Evolutionary conservation across 1,140 invertebrate species (phyloP), one percentile per base, ranked within the genome.

Genomic region (Saccostrea glomerata): DNA sequence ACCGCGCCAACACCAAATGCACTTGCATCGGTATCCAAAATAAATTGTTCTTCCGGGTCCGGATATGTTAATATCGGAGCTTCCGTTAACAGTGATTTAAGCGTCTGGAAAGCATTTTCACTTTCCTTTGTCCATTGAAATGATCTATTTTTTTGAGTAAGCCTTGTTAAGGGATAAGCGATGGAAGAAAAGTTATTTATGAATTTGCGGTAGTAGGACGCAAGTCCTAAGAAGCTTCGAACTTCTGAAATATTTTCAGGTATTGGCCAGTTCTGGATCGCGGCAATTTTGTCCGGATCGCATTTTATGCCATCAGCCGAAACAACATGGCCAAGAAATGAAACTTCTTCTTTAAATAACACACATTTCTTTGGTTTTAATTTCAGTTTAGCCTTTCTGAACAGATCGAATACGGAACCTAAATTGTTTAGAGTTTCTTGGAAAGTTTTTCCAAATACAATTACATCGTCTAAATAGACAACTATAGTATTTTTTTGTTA

Each of bases 271-370:
- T 93, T 82, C 56, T 85, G 84, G n/a, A 95, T 89, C 20, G 91
- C 88, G 60, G 88, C 54, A 12, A 94, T 40, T 88, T 95, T 95
- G 0, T 89, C 88, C 47, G 88, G 90, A 88, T 94, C 91, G 9
- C 92, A 90, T 20, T 47, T 60, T n/a, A 94, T 87, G 12, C 92
- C 92, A 11, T 94, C 36, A 12, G 36, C 36, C 4, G 82, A 90
- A 12, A 95, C 90, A n/a, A 90, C 77, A 70, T 94, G 92, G 2
- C 94, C 93, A 3, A 94, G 82, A 88, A 90, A 94, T 15, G 54
- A 82, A 11, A 93, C 86, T 86, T 93, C 86, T 4, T 30, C 36
- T 30, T 86, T 47, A 13, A 91, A 85, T 15, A 94, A 90, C 4
- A 85, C 56, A 82, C 92, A 94, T 66, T 94, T 94, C 23, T 86